Evolutionary conservation across 2,888 invertebrate genomes (phyloP), one percentile per base, ranked within the genome.

Genomic region (Tiphia femorata): DNA sequence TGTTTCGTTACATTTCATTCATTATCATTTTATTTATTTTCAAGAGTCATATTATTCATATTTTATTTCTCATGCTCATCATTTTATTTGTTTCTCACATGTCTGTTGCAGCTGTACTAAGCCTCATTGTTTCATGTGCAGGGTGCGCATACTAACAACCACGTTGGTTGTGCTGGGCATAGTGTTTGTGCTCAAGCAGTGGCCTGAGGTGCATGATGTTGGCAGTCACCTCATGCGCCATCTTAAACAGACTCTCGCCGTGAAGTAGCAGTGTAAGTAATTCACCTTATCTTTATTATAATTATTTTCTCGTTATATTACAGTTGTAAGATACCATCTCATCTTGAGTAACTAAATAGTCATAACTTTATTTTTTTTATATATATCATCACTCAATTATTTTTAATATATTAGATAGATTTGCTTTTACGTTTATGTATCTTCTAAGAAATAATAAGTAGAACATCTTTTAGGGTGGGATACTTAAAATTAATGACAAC

Each of bases 161-260:
- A 90, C 92, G 76, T 83, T 93, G 70, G 91, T 93, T 67, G 91
- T 95, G 61, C 88, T 94, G 86, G 87, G 92, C 53, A 90, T 93
- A 73, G 91, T 94, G 73, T 91, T 94, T 87, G 91, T 94, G 71
- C 88, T 94, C 81, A 91, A 92, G 80, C 95, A 95, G 80, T 95
- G 95, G 95, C 95, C 94, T 49, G 95, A 95, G 83, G 91, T 95
- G 71, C 88, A 91, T 80, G 93, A 93, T 76, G 90, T 94, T 67
- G 93, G 93, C 16, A 91, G 91, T 65, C 93, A 93, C 73, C 88
- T 93, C 64, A 88, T 92, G 85, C 88, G 91, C 73, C 88, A 92
- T 74, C 88, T 93, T 77, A 92, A 92, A 84, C 91, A 92, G 85
- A 92, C 91, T 76, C 85, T 93, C 66, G 90, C 92, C 74, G 91